These are phyloP conservation scores for Amblyjoppa fuscipennis DNA, from an alignment of 2,888 invertebrate species.

Conservation along the genomic window DNA sequence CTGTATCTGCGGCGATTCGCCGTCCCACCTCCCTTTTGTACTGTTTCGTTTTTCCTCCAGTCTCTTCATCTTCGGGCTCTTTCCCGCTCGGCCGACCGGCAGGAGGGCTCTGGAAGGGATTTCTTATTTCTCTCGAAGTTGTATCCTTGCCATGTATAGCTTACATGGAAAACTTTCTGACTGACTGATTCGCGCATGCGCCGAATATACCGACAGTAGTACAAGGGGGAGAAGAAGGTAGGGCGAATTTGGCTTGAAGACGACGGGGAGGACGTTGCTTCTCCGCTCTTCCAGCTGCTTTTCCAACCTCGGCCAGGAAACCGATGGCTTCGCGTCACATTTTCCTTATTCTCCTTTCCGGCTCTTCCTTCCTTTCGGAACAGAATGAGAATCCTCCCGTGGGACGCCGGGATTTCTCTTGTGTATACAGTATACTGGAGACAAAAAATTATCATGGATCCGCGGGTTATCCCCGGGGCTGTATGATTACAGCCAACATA, in stretches of 20 bases:
- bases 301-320: slow-evolving; percentile 31
- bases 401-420: slow-evolving; percentile 38
- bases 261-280: slow-evolving; percentile 51
- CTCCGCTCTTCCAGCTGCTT: slow-evolving; percentile 53
- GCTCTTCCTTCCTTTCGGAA: slow-evolving; percentile 42
- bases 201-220: slow-evolving; percentile 41
- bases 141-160: neutral
- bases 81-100: neutral
- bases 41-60: slow-evolving; percentile 24
- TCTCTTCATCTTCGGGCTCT: slow-evolving; percentile 26
- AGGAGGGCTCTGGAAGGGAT: slow-evolving; percentile 15
- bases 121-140: slow-evolving; percentile 45
- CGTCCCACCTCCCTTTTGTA: neutral
- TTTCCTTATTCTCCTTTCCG: slow-evolving; percentile 56
- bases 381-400: slow-evolving; percentile 55
- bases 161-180: slow-evolving; percentile 49
- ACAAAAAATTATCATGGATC: slow-evolving; percentile 44
- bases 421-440: slow-evolving; percentile 27
- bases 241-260: neutral
- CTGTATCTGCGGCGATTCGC: slow-evolving; percentile 5
- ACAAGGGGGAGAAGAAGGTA: neutral
- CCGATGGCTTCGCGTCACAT: slow-evolving; percentile 27
- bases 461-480: slow-evolving; percentile 28
- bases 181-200: slow-evolving; percentile 58
- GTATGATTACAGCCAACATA: slow-evolving; percentile 39